phyloP scores from a whole-genome alignment of 2,888 invertebrate species.

The Cataglyphis altisquamis region DNA sequence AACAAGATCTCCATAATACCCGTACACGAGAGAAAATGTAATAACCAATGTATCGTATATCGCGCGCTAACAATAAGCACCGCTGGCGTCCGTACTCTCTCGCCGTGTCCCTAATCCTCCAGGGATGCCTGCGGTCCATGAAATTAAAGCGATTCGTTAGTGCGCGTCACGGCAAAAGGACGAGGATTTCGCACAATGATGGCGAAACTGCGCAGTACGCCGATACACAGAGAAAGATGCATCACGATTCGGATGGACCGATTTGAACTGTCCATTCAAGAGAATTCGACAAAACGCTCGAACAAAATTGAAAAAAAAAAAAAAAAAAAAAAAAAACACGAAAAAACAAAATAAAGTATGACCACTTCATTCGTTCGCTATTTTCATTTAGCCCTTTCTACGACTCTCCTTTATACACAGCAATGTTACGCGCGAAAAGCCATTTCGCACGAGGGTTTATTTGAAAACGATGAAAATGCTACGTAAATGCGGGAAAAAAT shows the following conservation, averaged over 20 bases:
- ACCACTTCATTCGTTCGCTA: slow-evolving; percentile 47
- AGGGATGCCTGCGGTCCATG: slow-evolving; percentile 60
- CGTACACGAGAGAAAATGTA: slow-evolving; percentile 34
- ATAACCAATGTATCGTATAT: slow-evolving; percentile 61
- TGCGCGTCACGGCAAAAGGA: slow-evolving; percentile 59
- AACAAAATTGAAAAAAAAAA: slow-evolving; percentile 64
- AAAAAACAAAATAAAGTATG: slow-evolving; percentile 55
- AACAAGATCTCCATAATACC: slow-evolving; percentile 56
- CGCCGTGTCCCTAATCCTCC: slow-evolving; percentile 9
- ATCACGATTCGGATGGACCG: slow-evolving; percentile 44
- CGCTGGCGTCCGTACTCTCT: slow-evolving; percentile 30
- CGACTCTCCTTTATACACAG: slow-evolving; percentile 50
- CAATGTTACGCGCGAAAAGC: slow-evolving; percentile 58
- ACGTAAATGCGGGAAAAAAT: slow-evolving; percentile 35
- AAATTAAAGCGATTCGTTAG: slow-evolving; percentile 79
- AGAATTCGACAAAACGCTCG: slow-evolving; percentile 52
- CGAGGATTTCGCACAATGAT: slow-evolving; percentile 49
- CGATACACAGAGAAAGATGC: slow-evolving; percentile 50
- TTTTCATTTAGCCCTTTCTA: slow-evolving; percentile 13
- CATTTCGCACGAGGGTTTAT: slow-evolving; percentile 65
- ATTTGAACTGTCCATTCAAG: slow-evolving; percentile 58
- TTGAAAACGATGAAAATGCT: slow-evolving; percentile 53
- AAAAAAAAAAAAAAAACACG: slow-evolving; percentile 38
- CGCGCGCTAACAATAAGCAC: slow-evolving; percentile 41
- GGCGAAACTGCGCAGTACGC: slow-evolving; percentile 54